Conservation (phyloP, 2,888 invertebrate genomes). For the Autographa pulchrina region DNA sequence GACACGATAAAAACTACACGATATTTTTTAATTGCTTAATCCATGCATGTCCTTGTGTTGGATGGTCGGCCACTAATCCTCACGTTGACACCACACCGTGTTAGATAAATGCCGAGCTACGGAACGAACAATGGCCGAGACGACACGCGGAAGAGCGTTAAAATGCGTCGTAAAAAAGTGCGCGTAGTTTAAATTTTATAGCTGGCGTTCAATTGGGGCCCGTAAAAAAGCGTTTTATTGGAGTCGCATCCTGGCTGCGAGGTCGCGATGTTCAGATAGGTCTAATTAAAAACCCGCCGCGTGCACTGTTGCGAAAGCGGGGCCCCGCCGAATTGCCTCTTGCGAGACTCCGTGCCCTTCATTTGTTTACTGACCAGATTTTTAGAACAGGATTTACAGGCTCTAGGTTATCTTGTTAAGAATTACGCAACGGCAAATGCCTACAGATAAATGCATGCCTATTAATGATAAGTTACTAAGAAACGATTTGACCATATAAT, state of each 20-base stretch:
- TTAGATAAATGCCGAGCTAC: slow-evolving; percentile 46
- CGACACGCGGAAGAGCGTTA: slow-evolving; percentile 84
- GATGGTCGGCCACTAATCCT: slow-evolving; percentile 68
- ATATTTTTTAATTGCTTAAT: slow-evolving; percentile 79
- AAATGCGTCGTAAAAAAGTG: slow-evolving; percentile 85
- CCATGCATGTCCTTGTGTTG: slow-evolving; percentile 77
- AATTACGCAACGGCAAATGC: slow-evolving; percentile 32
- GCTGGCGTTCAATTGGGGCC: slow-evolving; percentile 85
- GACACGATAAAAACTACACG: slow-evolving; percentile 72
- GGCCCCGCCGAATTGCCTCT: slow-evolving; percentile 68
- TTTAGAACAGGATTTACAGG: slow-evolving; percentile 60
- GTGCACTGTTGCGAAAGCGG: slow-evolving; percentile 81
- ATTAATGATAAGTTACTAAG: slow-evolving; percentile 23
- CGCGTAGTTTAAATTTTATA: slow-evolving; percentile 87
- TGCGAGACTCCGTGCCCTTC: slow-evolving; percentile 79
- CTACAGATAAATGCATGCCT: slow-evolving; percentile 23
- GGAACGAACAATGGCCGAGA: slow-evolving; percentile 79
- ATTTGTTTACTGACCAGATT: slow-evolving; percentile 62
- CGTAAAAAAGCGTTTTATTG: slow-evolving; percentile 88
- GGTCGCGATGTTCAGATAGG: slow-evolving; percentile 83
- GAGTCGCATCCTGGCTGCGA: slow-evolving; percentile 86
- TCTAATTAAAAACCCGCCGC: slow-evolving; percentile 86
- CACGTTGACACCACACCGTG: slow-evolving; percentile 60
- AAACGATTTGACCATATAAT: slow-evolving; percentile 36
- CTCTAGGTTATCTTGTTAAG: slow-evolving; percentile 32